A percentile compares a stretch with the other conserved stretches of the same genome.
phyloP scores from a whole-genome alignment of 2,797 vertebrate genomes.

The Denticeps clupeoides region DNA sequence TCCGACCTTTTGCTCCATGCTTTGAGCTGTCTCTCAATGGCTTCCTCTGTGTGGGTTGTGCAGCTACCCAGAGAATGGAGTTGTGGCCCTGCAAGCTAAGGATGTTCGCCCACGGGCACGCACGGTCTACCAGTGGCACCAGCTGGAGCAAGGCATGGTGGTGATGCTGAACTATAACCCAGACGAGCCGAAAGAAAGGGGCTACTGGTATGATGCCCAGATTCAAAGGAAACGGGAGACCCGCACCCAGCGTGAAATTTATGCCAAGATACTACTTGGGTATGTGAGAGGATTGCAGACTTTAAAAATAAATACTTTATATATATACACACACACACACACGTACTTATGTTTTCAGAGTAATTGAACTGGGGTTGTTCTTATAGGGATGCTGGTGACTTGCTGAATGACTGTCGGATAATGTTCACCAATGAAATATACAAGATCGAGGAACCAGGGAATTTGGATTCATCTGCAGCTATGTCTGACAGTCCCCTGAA shows the following conservation, averaged over 20 bases:
- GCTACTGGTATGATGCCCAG: conserved; percentile 93
- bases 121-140: conserved; percentile 80
- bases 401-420: conserved; percentile 82
- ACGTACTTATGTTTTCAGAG: too few relatives aligned
- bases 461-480: conserved; percentile 46
- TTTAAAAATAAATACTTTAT: too few relatives aligned
- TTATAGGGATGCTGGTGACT: conserved; percentile 71
- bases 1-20: conserved; percentile 7
- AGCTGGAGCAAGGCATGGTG: conserved; percentile 76
- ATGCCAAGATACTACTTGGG: conserved; percentile 79
- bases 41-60: too few relatives aligned
- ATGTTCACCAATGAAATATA: conserved; percentile 85
- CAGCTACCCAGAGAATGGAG: conserved; percentile 89
- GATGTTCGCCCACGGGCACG: conserved; percentile 81
- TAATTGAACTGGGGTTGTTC: neutral
- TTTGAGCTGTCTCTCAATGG: conserved; percentile 1
- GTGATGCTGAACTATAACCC: conserved; percentile 96
- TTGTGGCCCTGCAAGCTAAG: conserved; percentile 63
- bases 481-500: conserved; percentile 65
- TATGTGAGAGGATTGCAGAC: conserved; percentile 46
- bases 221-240: conserved; percentile 82
- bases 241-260: conserved; percentile 69
- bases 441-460: conserved; percentile 84
- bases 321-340: too few relatives aligned
- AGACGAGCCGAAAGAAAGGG: conserved; percentile 81